Percentiles rank a stretch among this genome's conserved stretches.
phyloP scores from a whole-genome alignment of 37 sponge, comb jelly and placozoan genomes.

The Haliclona indistincta region DNA sequence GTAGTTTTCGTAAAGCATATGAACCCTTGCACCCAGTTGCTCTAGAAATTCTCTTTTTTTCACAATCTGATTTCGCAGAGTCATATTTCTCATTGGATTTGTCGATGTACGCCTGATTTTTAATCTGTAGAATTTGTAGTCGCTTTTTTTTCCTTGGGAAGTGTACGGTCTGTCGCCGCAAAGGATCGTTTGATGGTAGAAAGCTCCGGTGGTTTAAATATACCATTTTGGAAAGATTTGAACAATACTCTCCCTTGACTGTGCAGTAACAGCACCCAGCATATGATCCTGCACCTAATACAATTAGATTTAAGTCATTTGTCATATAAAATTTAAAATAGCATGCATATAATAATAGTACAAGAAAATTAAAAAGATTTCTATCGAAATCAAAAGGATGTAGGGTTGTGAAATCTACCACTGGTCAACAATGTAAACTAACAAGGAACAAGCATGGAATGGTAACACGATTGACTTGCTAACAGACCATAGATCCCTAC shows the following conservation, averaged over 20 bases:
- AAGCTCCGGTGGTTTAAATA: background rate
- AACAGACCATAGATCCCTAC: too few species aligned
- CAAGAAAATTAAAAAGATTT: too few species aligned
- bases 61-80: background rate
- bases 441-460: too few species aligned
- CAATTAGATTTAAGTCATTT: background rate
- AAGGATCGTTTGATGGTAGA: background rate
- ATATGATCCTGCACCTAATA: conserved; percentile 1
- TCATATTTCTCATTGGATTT: background rate
- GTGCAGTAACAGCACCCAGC: background rate
- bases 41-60: background rate
- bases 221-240: conserved; percentile 2
- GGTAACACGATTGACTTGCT: too few species aligned
- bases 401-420: too few species aligned
- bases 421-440: too few species aligned
- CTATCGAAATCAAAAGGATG: too few species aligned
- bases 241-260: background rate
- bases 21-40: conserved; percentile 2
- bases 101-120: background rate
- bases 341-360: too few species aligned
- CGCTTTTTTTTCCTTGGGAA: background rate
- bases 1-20: background rate
- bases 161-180: background rate
- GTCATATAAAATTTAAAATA: too few species aligned
- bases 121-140: background rate